Evolutionary conservation across 1,140 invertebrate species (phyloP).

Genomic region (Bombus balteatus): DNA sequence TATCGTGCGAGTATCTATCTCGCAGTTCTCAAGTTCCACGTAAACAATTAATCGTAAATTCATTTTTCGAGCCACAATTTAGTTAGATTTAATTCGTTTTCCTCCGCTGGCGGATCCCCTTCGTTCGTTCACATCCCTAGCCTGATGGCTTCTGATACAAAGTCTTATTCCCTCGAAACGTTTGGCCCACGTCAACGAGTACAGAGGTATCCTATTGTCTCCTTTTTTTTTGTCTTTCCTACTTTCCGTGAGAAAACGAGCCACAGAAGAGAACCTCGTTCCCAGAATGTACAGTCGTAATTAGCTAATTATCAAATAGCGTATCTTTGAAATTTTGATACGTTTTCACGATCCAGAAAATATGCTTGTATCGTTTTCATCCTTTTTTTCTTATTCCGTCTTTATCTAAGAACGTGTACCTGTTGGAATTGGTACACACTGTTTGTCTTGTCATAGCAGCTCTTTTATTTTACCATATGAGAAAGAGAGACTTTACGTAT

Average conservation of each 20-base stretch:
- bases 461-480: background rate
- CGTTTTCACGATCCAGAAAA: slow-evolving; percentile 16
- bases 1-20: background rate
- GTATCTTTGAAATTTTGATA: slow-evolving; percentile 47
- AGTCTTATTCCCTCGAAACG: slow-evolving; percentile 3
- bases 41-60: slow-evolving; percentile 60
- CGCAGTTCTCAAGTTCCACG: too few species aligned
- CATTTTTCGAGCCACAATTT: slow-evolving; percentile 47
- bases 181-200: background rate
- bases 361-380: background rate
- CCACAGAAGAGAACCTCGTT: slow-evolving; percentile 6
- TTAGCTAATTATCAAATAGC: slow-evolving; percentile 50
- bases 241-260: slow-evolving; percentile 30
- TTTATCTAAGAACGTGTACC: background rate
- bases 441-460: too few species aligned
- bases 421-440: too few species aligned
- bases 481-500: too few species aligned
- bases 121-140: background rate
- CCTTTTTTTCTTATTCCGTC: too few species aligned
- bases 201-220: slow-evolving; percentile 1
- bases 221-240: background rate
- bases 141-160: slow-evolving; percentile 6
- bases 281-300: slow-evolving; percentile 24
- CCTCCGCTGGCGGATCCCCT: background rate
- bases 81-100: slow-evolving; percentile 49